Conservation (phyloP, 1,140 invertebrate genomes). For the Papilio aristodemus region DNA sequence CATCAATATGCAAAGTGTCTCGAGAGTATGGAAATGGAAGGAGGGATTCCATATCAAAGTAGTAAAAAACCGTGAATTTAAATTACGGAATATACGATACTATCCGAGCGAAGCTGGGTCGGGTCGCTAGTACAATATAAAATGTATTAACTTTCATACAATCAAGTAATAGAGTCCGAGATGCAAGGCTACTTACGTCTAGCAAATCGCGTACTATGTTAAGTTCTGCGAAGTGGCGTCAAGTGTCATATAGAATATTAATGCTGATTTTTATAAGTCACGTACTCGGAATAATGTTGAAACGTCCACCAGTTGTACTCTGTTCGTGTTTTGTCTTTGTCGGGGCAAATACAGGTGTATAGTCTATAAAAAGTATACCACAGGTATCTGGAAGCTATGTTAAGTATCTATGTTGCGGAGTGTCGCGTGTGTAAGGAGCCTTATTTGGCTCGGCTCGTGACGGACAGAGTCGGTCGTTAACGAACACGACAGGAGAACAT, state of each 20-base stretch:
- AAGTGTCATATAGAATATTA: conserved; percentile 29
- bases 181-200: neutral
- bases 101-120: no score
- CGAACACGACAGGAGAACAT: conserved; percentile 48
- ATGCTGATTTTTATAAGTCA: conserved; percentile 45
- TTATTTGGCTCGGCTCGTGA: conserved; percentile 42
- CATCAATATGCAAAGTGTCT: neutral
- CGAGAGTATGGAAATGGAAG: no score
- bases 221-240: neutral
- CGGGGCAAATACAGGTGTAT: neutral
- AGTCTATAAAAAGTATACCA: neutral
- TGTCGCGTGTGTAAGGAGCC: conserved; percentile 38
- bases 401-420: conserved; percentile 26
- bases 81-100: no score
- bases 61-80: no score
- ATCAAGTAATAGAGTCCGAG: neutral
- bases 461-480: conserved; percentile 44
- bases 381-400: neutral
- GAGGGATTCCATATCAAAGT: no score
- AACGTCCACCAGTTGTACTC: neutral
- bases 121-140: no score
- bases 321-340: neutral
- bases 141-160: neutral
- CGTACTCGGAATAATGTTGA: conserved; percentile 40
- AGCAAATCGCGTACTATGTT: neutral